These are phyloP conservation scores for Triplophysa yarkandensis DNA, from an alignment of 2,797 vertebrate genomes.

Conservation along the genomic window DNA sequence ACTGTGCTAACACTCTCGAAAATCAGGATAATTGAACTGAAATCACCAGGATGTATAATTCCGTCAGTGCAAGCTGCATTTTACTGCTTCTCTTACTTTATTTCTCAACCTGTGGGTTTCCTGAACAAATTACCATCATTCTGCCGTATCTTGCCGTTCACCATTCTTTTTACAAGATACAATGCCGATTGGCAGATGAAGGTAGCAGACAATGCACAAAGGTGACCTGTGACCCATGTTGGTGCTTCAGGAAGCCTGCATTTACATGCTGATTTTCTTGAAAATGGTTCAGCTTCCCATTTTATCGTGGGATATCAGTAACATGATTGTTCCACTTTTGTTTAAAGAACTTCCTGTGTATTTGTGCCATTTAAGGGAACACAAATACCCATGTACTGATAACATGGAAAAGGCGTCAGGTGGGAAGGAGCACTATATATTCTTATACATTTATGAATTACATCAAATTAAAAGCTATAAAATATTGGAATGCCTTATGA, in stretches of 20 bases:
- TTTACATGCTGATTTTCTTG: constrained; percentile 36
- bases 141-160: constrained; percentile 22
- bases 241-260: constrained; percentile 29
- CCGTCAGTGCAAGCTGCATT: constrained; percentile 9
- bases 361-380: constrained; percentile 2
- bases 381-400: neutral
- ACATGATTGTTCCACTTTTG: constrained; percentile 23
- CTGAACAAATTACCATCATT: constrained; percentile 38
- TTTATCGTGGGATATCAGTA: constrained; percentile 38
- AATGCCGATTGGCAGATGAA: neutral
- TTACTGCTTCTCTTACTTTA: constrained; percentile 8
- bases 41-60: constrained; percentile 24
- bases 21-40: constrained; percentile 33
- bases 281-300: constrained; percentile 39
- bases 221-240: constrained; percentile 27
- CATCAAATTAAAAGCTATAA: too few species aligned
- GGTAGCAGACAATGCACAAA: constrained; percentile 36
- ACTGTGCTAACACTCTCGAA: constrained; percentile 29
- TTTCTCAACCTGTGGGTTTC: constrained; percentile 21
- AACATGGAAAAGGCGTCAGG: neutral
- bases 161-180: neutral
- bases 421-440: neutral
- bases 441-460: neutral
- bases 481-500: too few species aligned
- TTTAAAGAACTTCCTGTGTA: constrained; percentile 24